Evolutionary conservation across 2,888 invertebrate species (phyloP).

Genomic region (Candidula unifasciata): DNA sequence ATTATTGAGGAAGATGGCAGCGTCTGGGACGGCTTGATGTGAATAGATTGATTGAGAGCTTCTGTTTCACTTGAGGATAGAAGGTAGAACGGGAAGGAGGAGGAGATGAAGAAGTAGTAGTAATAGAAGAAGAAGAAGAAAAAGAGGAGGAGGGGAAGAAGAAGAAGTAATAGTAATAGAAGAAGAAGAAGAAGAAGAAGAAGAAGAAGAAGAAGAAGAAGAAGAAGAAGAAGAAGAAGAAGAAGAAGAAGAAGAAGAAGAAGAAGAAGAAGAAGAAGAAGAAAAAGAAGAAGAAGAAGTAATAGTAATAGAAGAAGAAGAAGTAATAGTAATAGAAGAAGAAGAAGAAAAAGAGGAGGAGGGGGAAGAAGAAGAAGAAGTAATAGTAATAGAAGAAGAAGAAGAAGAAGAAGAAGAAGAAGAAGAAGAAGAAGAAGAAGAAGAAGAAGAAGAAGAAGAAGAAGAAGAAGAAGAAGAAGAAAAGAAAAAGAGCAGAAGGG

Average conservation of each 20-base stretch:
- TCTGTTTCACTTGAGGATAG: too few relatives aligned
- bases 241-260: conserved; percentile 2
- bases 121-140: background rate
- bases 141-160: background rate
- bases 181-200: background rate
- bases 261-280: background rate
- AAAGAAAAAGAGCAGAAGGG: background rate
- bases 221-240: background rate
- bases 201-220: background rate
- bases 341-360: background rate
- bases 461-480: conserved; percentile 12
- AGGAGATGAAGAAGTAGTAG: background rate
- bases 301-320: background rate
- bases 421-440: background rate
- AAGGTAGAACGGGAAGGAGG: background rate
- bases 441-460: background rate
- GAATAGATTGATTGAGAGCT: too few relatives aligned
- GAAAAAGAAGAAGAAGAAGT: background rate
- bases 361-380: background rate
- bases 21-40: too few relatives aligned
- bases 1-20: too few relatives aligned
- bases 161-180: too few relatives aligned
- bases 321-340: background rate
- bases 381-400: background rate
- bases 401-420: background rate